Conservation (phyloP, 2,888 invertebrate genomes). For the Altica lythri region DNA sequence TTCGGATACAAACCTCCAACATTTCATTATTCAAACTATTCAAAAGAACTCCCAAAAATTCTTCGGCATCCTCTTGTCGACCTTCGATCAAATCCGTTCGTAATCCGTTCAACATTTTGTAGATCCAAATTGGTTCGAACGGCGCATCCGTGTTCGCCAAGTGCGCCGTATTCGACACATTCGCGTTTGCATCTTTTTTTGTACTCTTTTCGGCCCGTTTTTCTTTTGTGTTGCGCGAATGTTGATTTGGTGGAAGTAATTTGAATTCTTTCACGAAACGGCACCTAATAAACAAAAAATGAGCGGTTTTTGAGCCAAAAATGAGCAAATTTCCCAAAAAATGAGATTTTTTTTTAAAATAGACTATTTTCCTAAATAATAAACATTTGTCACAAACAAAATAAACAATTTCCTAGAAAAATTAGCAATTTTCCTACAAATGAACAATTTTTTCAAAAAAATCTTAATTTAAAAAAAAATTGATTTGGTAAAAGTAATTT, state of each 20-base stretch:
- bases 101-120: constrained; percentile 80
- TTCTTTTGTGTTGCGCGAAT: constrained; percentile 55
- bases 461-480: constrained; percentile 76
- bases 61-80: constrained; percentile 96
- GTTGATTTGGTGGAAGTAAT: constrained; percentile 64
- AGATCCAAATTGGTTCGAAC: constrained; percentile 88
- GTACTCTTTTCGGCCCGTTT: constrained; percentile 55
- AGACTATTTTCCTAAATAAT: no score
- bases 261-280: constrained; percentile 81
- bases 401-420: no score
- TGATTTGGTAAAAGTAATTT: constrained; percentile 66
- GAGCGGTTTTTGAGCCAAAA: no score
- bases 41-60: constrained; percentile 89
- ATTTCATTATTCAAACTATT: constrained; percentile 97
- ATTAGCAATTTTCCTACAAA: no score
- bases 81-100: constrained; percentile 81
- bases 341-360: no score
- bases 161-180: no score
- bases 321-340: no score
- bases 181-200: constrained; percentile 51
- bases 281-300: constrained; percentile 66
- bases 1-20: constrained; percentile 82
- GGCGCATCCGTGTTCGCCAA: constrained; percentile 72
- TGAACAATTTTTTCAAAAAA: no score
- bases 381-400: no score